These are phyloP conservation scores for Serranus cabrilla DNA, from an alignment of 2,797 vertebrate genomes.

Conservation along the genomic window DNA sequence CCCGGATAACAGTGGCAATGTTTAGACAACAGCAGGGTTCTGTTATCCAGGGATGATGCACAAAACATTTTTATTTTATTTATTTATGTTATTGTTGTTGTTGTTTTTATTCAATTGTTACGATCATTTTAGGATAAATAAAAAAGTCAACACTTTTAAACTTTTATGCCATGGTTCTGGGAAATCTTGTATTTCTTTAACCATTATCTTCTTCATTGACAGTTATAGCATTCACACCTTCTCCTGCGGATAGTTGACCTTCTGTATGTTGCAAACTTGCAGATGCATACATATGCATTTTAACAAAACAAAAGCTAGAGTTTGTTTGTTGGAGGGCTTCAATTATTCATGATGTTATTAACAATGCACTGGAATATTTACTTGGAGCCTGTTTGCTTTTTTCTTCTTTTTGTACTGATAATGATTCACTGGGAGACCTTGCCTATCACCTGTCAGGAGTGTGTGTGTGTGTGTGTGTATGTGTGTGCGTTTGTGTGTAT, in stretches of 20 bases:
- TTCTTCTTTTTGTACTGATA: neutral
- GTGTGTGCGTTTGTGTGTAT: neutral
- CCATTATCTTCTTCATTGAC: neutral
- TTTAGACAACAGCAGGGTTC: neutral
- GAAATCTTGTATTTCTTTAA: neutral
- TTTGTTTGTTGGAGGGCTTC: neutral
- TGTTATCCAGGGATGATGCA: neutral
- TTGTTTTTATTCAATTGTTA: no score
- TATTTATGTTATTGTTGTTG: no score
- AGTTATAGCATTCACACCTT: neutral
- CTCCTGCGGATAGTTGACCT: neutral
- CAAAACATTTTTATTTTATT: neutral
- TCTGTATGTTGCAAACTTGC: neutral
- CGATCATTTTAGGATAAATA: no score
- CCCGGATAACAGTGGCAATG: neutral
- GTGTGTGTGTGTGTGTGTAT: neutral
- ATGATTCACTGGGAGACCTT: neutral
- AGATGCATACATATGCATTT: neutral
- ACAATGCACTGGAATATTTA: neutral
- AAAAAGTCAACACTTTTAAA: no score
- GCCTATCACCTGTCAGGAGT: neutral
- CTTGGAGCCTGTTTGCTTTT: neutral
- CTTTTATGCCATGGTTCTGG: no score
- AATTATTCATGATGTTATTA: slow-evolving; percentile 6
- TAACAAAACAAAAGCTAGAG: neutral